These are phyloP conservation scores for Idaea dimidiata DNA, from an alignment of 2,888 invertebrate species.

Conservation along the genomic window DNA sequence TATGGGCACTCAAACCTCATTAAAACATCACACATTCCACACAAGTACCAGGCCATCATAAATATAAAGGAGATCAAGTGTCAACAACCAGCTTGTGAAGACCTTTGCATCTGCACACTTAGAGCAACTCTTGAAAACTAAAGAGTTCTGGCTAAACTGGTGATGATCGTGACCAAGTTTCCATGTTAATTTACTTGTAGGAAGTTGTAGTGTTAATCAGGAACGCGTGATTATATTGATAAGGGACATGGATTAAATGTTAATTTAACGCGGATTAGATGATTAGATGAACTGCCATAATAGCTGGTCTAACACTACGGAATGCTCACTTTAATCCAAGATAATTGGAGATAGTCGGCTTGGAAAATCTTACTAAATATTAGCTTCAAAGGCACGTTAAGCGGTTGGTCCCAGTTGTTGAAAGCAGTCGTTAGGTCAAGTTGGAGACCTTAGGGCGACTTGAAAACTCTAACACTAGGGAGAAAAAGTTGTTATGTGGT, in stretches of 20 bases:
- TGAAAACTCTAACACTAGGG: too few species aligned
- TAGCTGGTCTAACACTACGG: too few species aligned
- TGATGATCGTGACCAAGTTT: not conserved
- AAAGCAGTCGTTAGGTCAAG: too few species aligned
- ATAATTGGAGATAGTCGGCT: too few species aligned
- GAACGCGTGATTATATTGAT: not conserved
- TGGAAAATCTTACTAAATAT: too few species aligned
- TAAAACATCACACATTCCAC: not conserved
- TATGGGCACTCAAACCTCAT: not conserved
- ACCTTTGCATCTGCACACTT: not conserved
- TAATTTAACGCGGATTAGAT: not conserved
- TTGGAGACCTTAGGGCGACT: too few species aligned
- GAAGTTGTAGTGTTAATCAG: constrained; percentile 1
- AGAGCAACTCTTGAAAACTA: not conserved
- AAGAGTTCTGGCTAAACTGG: not conserved
- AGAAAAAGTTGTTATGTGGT: too few species aligned
- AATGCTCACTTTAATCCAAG: too few species aligned
- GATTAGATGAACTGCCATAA: not conserved
- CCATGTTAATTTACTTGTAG: not conserved
- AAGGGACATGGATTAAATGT: not conserved
- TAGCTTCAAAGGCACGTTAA: too few species aligned
- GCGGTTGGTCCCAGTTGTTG: too few species aligned
- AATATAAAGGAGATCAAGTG: not conserved
- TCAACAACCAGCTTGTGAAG: not conserved
- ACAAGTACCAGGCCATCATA: not conserved